phyloP scores from a whole-genome alignment of 2,888 invertebrate genomes.

The Cremastinae sp. region DNA sequence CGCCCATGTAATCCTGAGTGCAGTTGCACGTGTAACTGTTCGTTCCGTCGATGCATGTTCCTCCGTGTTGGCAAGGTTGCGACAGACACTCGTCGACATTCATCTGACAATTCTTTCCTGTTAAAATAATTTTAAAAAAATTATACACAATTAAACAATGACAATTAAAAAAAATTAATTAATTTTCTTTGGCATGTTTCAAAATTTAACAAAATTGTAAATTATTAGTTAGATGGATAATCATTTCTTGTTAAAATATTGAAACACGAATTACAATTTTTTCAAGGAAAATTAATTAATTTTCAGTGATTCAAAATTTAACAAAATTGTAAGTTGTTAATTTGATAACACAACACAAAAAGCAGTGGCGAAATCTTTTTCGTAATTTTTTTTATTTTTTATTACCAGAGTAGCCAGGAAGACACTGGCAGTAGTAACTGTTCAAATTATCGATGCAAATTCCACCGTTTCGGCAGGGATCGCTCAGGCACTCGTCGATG shows the following conservation, averaged over 20 bases:
- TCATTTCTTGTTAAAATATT: too few relatives aligned
- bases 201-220: too few relatives aligned
- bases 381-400: constrained; percentile 12
- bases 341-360: constrained; percentile 42
- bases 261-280: too few relatives aligned
- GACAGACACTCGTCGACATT: constrained; percentile 81
- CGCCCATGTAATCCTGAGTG: constrained; percentile 83
- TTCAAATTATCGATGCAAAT: constrained; percentile 82
- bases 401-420: constrained; percentile 83
- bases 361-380: constrained; percentile 28
- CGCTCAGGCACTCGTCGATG: constrained; percentile 82
- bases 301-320: not conserved
- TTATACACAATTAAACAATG: too few relatives aligned
- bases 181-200: too few relatives aligned
- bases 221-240: too few relatives aligned
- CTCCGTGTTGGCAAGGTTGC: constrained; percentile 82
- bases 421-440: constrained; percentile 83
- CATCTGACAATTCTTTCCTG: constrained; percentile 83
- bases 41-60: constrained; percentile 81
- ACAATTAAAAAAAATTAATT: too few relatives aligned
- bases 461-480: constrained; percentile 85
- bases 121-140: too few relatives aligned
- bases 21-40: constrained; percentile 83
- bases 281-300: constrained; percentile 2
- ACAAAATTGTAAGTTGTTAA: not conserved